Evolutionary conservation across 1,140 invertebrate genomes (phyloP), one percentile per base, ranked within the genome.

Genomic region (Cotesia vestalis): DNA sequence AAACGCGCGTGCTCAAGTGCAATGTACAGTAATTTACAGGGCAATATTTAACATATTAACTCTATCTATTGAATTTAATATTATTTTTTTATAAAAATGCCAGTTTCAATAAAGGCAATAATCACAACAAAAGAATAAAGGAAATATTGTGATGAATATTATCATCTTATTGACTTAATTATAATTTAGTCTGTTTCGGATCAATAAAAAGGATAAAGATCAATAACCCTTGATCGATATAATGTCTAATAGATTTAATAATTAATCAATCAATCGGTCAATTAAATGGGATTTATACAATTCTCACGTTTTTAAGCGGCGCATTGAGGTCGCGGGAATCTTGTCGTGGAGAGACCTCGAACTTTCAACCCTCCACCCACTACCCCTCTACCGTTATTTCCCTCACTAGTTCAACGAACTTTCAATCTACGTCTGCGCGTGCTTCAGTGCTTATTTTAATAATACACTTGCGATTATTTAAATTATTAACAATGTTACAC

Each of bases 1-100:
- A 35, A 69, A 55, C 35, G 67, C 67, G 57, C 67, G 67, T 61
- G 67, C 59, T 69, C 34, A 46, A 69, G 67, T 69, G n/a, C 36
- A 46, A 17, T 34, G 14, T 69, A 36, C 11, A 60, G 67, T 17
- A 38, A 60, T 60, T 69, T 64, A 38, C 62, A 64, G 38, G 62
- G 40, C 62, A 64, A 64, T 46, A 46, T 9, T 46, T 8, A 46
- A 46, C 40, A 46, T 46, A 46, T 46, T 46, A 46, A 46, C 11
- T 9, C 40, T 46, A 6, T 46, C 11, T 46, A 46, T 46, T 46
- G 0, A 46, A 46, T 46, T 46, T 46, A 11, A 46, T 46, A 46
- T 46, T 46, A 6, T 46, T 46, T 46, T 9, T 46, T 46, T 46
- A 46, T 9, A 46, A 46, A 46, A 46, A 46, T 27, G 27, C 27